Evolutionary conservation across 37 sponge, comb jelly and placozoan species (phyloP).

Genomic region (Agelas oroides): DNA sequence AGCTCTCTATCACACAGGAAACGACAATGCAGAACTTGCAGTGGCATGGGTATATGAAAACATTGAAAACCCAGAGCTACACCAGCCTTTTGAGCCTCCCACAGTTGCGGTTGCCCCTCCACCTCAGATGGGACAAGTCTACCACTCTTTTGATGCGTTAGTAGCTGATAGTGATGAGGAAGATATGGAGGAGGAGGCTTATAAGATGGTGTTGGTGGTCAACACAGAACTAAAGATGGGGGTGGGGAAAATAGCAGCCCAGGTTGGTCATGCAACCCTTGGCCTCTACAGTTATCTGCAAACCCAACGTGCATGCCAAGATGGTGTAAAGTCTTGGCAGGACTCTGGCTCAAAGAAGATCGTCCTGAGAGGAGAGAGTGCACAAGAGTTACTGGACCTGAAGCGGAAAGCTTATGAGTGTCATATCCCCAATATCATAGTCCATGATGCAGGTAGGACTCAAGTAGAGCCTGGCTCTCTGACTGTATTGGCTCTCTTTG

Average conservation of each 20-base stretch:
- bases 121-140: conserved; percentile 34
- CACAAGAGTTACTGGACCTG: conserved; percentile 52
- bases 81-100: conserved; percentile 67
- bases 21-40: conserved; percentile 64
- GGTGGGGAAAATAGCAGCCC: conserved; percentile 82
- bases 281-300: conserved; percentile 59
- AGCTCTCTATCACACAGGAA: conserved; percentile 72
- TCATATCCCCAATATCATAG: conserved; percentile 40
- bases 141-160: conserved; percentile 35
- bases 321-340: conserved; percentile 55
- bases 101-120: conserved; percentile 5
- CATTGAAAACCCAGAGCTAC: conserved; percentile 64
- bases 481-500: conserved; percentile 87
- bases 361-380: conserved; percentile 62
- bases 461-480: conserved; percentile 78
- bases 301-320: background rate
- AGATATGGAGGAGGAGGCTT: background rate
- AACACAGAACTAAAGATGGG: conserved; percentile 82
- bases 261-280: conserved; percentile 87
- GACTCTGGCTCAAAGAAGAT: conserved; percentile 65
- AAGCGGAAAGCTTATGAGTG: conserved; percentile 36
- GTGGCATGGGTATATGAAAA: conserved; percentile 81
- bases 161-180: background rate
- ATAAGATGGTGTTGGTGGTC: conserved; percentile 87
- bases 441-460: conserved; percentile 85